These are phyloP conservation scores for Chrysogorgia sp. DNA, from an alignment of 92 coral and sea anemone genomes.

Conservation along the genomic window DNA sequence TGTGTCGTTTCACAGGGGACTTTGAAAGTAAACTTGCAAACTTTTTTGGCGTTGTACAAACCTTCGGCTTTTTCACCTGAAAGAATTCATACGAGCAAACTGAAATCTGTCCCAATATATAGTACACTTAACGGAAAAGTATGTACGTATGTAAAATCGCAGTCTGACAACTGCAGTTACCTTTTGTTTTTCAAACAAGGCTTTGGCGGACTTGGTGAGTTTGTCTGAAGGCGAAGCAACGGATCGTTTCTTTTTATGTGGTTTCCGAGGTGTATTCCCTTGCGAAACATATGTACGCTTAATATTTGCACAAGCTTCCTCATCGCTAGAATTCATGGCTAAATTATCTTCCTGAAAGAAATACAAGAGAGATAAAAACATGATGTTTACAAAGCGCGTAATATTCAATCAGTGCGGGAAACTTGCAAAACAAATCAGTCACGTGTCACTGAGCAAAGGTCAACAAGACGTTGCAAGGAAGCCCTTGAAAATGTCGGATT, in stretches of 20 bases:
- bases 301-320: background rate
- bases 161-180: too few relatives aligned
- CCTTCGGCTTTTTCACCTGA: background rate
- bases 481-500: background rate
- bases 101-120: background rate
- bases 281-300: slow-evolving; percentile 40
- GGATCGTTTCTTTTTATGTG: slow-evolving; percentile 38
- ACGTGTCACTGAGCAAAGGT: background rate
- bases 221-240: slow-evolving; percentile 9
- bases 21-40: slow-evolving; percentile 20
- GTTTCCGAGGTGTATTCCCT: slow-evolving; percentile 53
- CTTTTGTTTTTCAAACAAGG: slow-evolving; percentile 2
- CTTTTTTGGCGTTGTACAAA: slow-evolving; percentile 33
- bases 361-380: background rate
- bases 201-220: slow-evolving; percentile 5
- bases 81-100: background rate
- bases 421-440: background rate
- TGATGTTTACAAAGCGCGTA: too few relatives aligned
- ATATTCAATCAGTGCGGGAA: too few relatives aligned
- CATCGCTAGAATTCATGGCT: background rate
- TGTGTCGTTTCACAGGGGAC: slow-evolving; percentile 63
- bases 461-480: background rate
- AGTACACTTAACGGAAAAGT: too few relatives aligned
- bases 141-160: too few relatives aligned
- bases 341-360: background rate